These are phyloP conservation scores for Peribatodes rhomboidaria DNA, from an alignment of 2,888 invertebrate genomes.

Conservation along the genomic window DNA sequence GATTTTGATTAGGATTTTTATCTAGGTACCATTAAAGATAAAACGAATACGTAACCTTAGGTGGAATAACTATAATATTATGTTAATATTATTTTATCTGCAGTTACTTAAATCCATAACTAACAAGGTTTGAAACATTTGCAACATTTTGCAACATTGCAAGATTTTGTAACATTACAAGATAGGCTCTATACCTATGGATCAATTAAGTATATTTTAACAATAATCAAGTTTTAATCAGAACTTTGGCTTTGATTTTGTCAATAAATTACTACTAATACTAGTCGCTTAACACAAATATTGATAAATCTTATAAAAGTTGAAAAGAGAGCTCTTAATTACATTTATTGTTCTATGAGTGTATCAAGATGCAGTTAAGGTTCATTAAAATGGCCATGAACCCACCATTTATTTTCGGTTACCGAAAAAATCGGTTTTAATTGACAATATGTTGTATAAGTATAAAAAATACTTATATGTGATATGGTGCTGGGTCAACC, in stretches of 20 bases:
- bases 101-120: neutral
- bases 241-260: constrained; percentile 22
- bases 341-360: neutral
- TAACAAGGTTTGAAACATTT: constrained; percentile 9
- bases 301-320: neutral
- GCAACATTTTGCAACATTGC: constrained; percentile 6
- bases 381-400: too few species aligned
- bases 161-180: constrained; percentile 7
- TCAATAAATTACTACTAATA: constrained; percentile 9
- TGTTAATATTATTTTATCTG: neutral
- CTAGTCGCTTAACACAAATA: constrained; percentile 5
- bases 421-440: too few species aligned
- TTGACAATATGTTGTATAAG: too few species aligned
- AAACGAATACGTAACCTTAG: neutral
- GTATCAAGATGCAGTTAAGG: neutral
- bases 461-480: too few species aligned
- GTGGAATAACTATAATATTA: neutral
- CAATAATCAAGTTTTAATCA: neutral
- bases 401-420: too few species aligned
- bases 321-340: constrained; percentile 3
- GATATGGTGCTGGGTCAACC: too few species aligned
- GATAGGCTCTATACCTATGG: neutral
- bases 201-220: neutral
- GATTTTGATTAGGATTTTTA: neutral
- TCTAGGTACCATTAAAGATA: neutral